Base-by-base conservation (phyloP, 1,140 invertebrate species). In the Geopemphigus sp. region DNA sequence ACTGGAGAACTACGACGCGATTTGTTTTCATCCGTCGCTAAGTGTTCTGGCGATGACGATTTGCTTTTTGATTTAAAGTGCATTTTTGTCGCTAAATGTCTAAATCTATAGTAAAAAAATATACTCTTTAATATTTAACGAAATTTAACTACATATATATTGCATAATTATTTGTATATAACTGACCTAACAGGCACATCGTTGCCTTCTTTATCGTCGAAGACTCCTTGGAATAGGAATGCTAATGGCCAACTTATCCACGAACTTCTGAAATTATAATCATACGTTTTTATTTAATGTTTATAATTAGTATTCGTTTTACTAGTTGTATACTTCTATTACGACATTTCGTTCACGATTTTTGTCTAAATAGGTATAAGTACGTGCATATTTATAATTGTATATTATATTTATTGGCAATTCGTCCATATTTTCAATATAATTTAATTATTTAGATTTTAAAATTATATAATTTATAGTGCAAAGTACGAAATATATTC, bases 221-320 rank as follows among this genome's bases (percentile, higher is more conserved):
- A 80, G 6, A 81, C 90, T 82, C 91, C 91, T 86, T 94, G 90
- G 85, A 95, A 92, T 82, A 95, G 89, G 85, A 95, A 94, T 19
- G 93, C 93, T 32, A 95, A 86, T 32, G 94, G 94, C 93, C 94
- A 94, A 83, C 93, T 94, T 83, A 95, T 95, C 94, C 94, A 95
- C 0, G 94, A 93, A 26, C 87, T 87, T 19, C 89, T 90, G 82
- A 70, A 84, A 83, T 14, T 50, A 26, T 26, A 47, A 63, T 10
- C 17, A 63, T 32, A 63, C 17, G 11, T 63, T 63, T 63, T n/a
- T 29, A 63, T 63, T 63, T 11, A 50, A 8, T 50, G 12, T 12
- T 12, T 12, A 50, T 5, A 50, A 50, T 8, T 6, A 50, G n/a
- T n/a, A n/a, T 5, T 5, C 39, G 39, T n/a, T n/a, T n/a, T n/a